Evolutionary conservation across 2,113 vertebrate genomes (phyloP).

Genomic region (Thymallus thymallus): DNA sequence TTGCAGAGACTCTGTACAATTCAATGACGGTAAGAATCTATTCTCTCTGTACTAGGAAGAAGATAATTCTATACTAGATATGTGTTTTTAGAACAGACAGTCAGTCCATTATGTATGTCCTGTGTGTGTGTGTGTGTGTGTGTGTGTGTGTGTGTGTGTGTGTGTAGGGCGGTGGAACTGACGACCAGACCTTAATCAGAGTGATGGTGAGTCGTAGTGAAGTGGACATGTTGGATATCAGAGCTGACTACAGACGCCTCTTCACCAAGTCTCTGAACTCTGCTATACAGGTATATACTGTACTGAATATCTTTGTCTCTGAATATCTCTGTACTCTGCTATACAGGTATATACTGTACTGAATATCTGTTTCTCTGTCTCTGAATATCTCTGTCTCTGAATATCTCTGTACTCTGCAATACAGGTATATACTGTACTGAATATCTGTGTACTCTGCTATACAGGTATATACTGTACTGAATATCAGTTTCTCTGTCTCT

Average conservation of each 20-base stretch:
- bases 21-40: conserved; percentile 84
- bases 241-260: conserved; percentile 79
- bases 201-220: conserved; percentile 89
- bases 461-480: no score
- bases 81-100: not conserved
- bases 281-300: conserved; percentile 66
- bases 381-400: not conserved
- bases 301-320: not conserved
- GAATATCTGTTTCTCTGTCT: not conserved
- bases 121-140: not conserved
- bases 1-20: conserved; percentile 87
- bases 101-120: no score
- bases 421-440: no score
- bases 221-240: conserved; percentile 86
- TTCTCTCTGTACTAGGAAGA: no score
- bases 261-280: conserved; percentile 83
- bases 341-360: not conserved
- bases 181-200: conserved; percentile 88
- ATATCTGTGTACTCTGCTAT: no score
- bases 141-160: conserved; percentile 6
- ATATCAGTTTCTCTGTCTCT: no score
- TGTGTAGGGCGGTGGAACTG: conserved; percentile 85
- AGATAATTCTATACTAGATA: not conserved
- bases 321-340: not conserved
- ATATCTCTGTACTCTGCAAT: no score